A percentile compares a stretch with the other conserved stretches of the same genome.
Evolutionary conservation across 2,113 vertebrate genomes (phyloP).

Genomic region (Kryptolebias marmoratus): DNA sequence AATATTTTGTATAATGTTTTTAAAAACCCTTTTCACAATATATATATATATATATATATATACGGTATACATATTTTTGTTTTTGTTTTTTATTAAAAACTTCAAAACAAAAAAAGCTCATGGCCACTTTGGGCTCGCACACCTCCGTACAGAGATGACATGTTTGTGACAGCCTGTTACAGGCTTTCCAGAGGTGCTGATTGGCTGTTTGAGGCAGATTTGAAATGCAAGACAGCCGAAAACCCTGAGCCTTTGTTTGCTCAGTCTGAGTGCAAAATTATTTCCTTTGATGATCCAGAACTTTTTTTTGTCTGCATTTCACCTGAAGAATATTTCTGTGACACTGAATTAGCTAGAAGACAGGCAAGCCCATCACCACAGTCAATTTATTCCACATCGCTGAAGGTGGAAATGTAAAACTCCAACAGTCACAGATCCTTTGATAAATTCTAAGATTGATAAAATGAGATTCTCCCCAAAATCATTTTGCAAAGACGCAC

Average conservation of each 20-base stretch:
- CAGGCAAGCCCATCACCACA: not conserved
- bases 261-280: not conserved
- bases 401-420: not conserved
- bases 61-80: no score
- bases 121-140: no score
- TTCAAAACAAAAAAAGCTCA: no score
- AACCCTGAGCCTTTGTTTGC: not conserved
- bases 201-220: not conserved
- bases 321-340: not conserved
- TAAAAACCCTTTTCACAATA: no score
- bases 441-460: not conserved
- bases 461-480: not conserved
- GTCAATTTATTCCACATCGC: not conserved
- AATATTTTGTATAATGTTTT: no score
- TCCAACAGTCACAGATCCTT: not conserved
- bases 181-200: not conserved
- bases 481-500: not conserved
- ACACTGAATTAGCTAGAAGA: not conserved
- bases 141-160: not conserved
- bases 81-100: no score
- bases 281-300: not conserved
- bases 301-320: not conserved
- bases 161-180: not conserved
- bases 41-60: no score
- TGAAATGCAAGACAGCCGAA: not conserved